Conservation (phyloP, 2,888 invertebrate genomes). For the Gasteruption jaculator region DNA sequence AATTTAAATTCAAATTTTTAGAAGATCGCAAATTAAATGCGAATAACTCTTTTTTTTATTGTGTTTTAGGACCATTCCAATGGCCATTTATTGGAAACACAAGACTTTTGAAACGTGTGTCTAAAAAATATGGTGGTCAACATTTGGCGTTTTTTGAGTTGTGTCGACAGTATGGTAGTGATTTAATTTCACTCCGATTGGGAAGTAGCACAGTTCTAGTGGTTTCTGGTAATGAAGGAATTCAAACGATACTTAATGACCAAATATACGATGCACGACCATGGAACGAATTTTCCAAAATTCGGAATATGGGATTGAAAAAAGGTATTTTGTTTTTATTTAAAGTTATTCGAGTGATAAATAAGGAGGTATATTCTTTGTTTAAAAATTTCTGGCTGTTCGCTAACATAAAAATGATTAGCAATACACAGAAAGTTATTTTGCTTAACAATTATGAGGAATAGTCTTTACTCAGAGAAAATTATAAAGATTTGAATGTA, state of each 20-base stretch:
- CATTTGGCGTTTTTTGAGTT: conserved; percentile 37
- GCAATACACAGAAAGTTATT: too few species aligned
- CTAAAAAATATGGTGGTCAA: conserved; percentile 32
- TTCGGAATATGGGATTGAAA: conserved; percentile 62
- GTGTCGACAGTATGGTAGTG: conserved; percentile 33
- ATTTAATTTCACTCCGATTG: conserved; percentile 32
- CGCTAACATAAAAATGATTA: too few species aligned
- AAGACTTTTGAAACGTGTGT: conserved; percentile 26
- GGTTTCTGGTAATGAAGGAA: conserved; percentile 55
- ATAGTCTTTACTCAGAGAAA: too few species aligned
- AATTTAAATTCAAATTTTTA: too few species aligned
- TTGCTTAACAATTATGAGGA: too few species aligned
- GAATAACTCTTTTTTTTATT: not conserved
- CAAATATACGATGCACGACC: conserved; percentile 66
- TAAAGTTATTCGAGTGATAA: too few species aligned
- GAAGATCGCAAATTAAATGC: too few species aligned
- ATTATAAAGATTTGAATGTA: too few species aligned
- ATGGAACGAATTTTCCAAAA: conserved; percentile 60
- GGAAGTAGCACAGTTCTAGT: conserved; percentile 41
- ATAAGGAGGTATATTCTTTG: too few species aligned
- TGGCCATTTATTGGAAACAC: conserved; percentile 43
- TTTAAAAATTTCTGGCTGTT: too few species aligned
- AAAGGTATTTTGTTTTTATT: too few species aligned
- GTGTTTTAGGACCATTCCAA: conserved; percentile 37
- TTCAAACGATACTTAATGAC: conserved; percentile 55